phyloP scores from a whole-genome alignment of 1,140 invertebrate species.

The Kradibia gibbosae region DNA sequence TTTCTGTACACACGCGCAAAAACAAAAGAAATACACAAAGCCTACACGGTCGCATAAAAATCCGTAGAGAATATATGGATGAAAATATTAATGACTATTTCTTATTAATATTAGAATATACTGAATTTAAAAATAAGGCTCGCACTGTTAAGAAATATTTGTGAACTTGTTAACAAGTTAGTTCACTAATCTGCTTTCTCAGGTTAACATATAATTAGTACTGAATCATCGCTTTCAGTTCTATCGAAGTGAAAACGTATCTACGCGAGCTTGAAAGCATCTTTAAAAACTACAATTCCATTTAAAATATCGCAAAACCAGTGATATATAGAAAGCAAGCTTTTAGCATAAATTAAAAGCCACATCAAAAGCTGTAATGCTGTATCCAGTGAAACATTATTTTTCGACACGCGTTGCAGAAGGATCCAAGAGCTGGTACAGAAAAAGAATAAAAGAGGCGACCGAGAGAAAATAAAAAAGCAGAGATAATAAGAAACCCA shows the following conservation, averaged over 20 bases:
- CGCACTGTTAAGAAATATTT: too few species aligned
- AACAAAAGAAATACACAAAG: too few species aligned
- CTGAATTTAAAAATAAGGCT: too few species aligned
- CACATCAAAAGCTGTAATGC: slow-evolving; percentile 24
- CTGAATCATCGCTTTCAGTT: not conserved
- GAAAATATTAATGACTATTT: too few species aligned
- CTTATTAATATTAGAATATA: too few species aligned
- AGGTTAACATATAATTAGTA: not conserved
- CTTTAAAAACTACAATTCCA: not conserved
- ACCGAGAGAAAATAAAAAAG: not conserved
- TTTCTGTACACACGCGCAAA: too few species aligned
- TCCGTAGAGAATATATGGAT: too few species aligned
- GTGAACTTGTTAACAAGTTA: too few species aligned
- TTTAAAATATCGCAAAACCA: not conserved
- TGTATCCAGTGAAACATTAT: not conserved
- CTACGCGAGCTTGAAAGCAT: not conserved
- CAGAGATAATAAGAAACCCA: not conserved
- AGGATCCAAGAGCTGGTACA: not conserved
- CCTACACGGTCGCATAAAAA: too few species aligned
- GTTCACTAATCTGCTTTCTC: not conserved
- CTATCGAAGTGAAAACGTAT: not conserved
- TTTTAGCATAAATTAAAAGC: not conserved
- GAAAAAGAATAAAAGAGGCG: not conserved
- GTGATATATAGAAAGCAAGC: not conserved
- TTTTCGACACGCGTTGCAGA: not conserved